Conservation (phyloP, 2,797 vertebrate species). For the Zalophus californianus region DNA sequence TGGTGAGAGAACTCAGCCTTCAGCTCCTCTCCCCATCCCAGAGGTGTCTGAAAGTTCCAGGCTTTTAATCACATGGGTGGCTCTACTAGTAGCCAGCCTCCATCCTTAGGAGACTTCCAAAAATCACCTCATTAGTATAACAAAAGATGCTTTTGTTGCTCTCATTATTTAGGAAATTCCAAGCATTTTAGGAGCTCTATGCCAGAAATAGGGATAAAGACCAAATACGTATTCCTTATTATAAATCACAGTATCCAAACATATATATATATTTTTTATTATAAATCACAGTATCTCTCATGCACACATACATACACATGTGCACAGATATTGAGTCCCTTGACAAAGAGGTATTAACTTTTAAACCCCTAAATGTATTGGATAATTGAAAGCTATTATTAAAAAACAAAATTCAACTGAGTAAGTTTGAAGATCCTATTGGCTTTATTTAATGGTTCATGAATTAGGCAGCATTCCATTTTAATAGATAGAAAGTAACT, state of each 20-base stretch:
- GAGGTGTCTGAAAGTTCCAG: not conserved
- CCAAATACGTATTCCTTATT: not conserved
- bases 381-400: constrained; percentile 41
- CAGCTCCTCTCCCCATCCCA: not conserved
- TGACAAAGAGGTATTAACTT: not conserved
- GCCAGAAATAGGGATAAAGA: not conserved
- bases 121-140: not conserved
- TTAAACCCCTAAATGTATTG: not conserved
- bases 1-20: not conserved
- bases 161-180: not conserved
- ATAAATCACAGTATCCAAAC: not conserved
- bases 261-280: not conserved
- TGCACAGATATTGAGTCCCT: not conserved
- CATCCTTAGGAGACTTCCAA: not conserved
- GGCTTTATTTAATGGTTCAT: not conserved
- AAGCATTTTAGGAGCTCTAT: not conserved
- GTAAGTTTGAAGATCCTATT: not conserved
- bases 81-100: not conserved
- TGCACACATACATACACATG: not conserved
- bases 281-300: not conserved
- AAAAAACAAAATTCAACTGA: not conserved
- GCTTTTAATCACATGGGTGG: not conserved
- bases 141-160: not conserved
- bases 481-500: not conserved
- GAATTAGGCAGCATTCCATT: not conserved